phyloP scores from a whole-genome alignment of 2,888 invertebrate genomes.

The Melanophora roralis region DNA sequence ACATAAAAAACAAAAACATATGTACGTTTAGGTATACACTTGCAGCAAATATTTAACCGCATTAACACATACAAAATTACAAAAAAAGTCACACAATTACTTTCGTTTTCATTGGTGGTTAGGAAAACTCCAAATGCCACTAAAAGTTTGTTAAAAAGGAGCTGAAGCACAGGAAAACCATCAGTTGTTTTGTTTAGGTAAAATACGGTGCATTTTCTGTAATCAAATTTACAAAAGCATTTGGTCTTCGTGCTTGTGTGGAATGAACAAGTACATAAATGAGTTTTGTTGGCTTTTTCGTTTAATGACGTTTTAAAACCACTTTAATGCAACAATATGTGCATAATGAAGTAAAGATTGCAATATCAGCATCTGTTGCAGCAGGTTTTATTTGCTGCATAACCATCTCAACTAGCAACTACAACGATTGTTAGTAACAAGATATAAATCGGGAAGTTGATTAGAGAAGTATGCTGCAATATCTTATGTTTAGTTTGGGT shows the following conservation, averaged over 20 bases:
- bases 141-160: conserved; percentile 21
- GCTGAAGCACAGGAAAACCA: background rate
- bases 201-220: too few species aligned
- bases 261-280: background rate
- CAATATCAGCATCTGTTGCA: conserved; percentile 48
- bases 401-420: conserved; percentile 1
- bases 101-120: conserved; percentile 73
- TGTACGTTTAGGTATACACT: background rate
- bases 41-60: conserved; percentile 18
- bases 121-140: conserved; percentile 40
- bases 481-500: conserved; percentile 46
- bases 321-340: conserved; percentile 40
- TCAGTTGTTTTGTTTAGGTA: too few species aligned
- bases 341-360: conserved; percentile 22
- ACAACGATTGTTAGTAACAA: background rate
- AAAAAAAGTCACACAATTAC: conserved; percentile 64
- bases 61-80: conserved; percentile 18
- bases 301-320: conserved; percentile 47
- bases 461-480: conserved; percentile 56
- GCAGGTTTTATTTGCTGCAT: conserved; percentile 18
- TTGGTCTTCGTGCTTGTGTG: background rate
- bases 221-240: too few species aligned
- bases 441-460: conserved; percentile 51
- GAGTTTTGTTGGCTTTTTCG: conserved; percentile 48
- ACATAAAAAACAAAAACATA: background rate